phyloP scores from a whole-genome alignment of 2,113 vertebrate genomes.

The Neogale vison region DNA sequence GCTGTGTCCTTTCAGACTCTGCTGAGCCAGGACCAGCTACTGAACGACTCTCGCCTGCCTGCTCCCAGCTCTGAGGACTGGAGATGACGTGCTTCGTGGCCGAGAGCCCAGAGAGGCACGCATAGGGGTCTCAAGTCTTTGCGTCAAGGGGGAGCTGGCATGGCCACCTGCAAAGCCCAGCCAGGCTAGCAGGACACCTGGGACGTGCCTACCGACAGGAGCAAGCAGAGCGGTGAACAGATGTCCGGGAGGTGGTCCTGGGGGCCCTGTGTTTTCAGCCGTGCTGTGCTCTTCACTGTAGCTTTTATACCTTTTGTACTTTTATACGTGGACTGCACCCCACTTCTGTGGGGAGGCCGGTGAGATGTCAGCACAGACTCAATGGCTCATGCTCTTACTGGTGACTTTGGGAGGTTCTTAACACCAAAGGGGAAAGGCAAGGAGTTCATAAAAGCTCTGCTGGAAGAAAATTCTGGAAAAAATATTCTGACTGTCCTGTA shows the following conservation, averaged over 20 bases:
- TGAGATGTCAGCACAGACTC: neutral
- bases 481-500: neutral
- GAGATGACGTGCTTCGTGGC: slow-evolving; percentile 77
- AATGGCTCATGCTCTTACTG: neutral
- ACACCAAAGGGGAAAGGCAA: neutral
- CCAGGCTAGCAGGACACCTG: neutral
- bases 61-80: slow-evolving; percentile 82
- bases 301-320: slow-evolving; percentile 58
- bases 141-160: neutral
- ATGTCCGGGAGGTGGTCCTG: neutral
- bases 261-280: neutral
- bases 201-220: neutral
- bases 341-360: neutral
- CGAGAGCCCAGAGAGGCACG: slow-evolving; percentile 53
- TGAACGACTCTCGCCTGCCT: slow-evolving; percentile 87
- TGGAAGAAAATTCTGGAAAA: neutral
- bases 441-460: slow-evolving; percentile 48
- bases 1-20: slow-evolving; percentile 88
- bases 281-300: neutral
- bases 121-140: slow-evolving; percentile 31
- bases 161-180: neutral
- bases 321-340: slow-evolving; percentile 1
- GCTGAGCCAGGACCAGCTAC: slow-evolving; percentile 90
- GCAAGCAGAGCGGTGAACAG: neutral
- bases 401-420: neutral